Percentiles rank a stretch among this genome's conserved stretches.
Evolutionary conservation across 1,140 invertebrate genomes (phyloP).

Genomic region (Sipha flava): DNA sequence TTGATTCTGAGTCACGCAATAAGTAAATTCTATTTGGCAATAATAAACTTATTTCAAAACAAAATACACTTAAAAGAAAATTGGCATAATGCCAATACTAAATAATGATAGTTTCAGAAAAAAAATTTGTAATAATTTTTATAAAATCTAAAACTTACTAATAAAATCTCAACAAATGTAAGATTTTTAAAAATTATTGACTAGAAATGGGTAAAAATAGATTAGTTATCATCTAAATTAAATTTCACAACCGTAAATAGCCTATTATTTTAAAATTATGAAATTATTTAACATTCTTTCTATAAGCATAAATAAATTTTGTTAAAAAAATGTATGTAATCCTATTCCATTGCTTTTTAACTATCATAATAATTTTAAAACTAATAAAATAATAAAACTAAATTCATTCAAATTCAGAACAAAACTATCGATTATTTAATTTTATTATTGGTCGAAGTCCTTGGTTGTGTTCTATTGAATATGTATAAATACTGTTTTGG

Average conservation of each 20-base stretch:
- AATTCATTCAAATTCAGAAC: neutral
- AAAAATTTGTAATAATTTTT: neutral
- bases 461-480: neutral
- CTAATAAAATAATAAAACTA: neutral
- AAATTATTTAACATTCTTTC: neutral
- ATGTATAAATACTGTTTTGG: neutral
- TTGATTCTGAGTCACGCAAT: neutral
- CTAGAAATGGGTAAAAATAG: conserved; percentile 22
- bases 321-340: neutral
- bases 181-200: neutral
- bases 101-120: neutral
- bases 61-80: neutral
- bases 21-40: neutral
- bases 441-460: neutral
- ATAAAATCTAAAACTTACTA: neutral
- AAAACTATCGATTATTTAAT: neutral
- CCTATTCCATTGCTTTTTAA: neutral
- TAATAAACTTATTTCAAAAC: neutral
- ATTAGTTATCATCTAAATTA: conserved; percentile 24
- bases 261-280: neutral
- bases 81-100: neutral
- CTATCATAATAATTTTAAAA: neutral
- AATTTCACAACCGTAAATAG: conserved; percentile 12
- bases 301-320: conserved; percentile 14
- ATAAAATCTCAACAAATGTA: neutral